Evolutionary conservation across 2,797 vertebrate genomes (phyloP), one percentile per base, ranked within the genome.

Genomic region (Loriculus beryllinus): DNA sequence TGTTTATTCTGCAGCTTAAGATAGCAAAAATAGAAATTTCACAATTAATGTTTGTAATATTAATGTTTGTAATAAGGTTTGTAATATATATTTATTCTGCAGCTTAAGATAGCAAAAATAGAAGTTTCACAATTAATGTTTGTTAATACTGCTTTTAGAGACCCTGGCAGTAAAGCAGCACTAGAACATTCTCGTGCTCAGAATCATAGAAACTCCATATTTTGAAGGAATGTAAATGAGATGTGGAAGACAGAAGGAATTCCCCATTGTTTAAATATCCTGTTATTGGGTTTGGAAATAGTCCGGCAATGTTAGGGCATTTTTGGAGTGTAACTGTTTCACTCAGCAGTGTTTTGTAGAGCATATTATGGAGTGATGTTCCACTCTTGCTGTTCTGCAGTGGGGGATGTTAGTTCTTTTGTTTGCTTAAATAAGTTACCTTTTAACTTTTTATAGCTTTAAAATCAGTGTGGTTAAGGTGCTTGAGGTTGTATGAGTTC

Each of bases 271-370:
- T 85, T 81, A 68, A 85, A 52, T 74, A 31, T 13, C 40, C 28
- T 64, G 10, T 63, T 70, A 45, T 2, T 37, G 9, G 23, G 15
- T 29, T 88, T 90, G 33, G 56, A 80, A 78, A 20, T 29, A 71
- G 13, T 31, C 19, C 12, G 35, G 2, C 0, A 0, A 1, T 37
- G 7, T 72, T 70, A 28, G 0, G 3, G 31, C 22, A 19, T 62
- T 80, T 57, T 57, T 78, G 23, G 10, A 69, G 26, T 59, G 35
- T 10, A 23, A 48, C 25, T 39, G 40, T 87, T 85, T 65, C 40
- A 74, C 40, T 87, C 5, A 20, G 25, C 3, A 1, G 10, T 59
- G 7, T 65, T 74, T 45, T 77, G 43, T 70, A 37, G 29, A 48
- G 17, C 3, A 0, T 87, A 6, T 57, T 85, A 19, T 1, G 6